Conservation (phyloP, 2,888 invertebrate species). For the Cantharis flavilabris region DNA sequence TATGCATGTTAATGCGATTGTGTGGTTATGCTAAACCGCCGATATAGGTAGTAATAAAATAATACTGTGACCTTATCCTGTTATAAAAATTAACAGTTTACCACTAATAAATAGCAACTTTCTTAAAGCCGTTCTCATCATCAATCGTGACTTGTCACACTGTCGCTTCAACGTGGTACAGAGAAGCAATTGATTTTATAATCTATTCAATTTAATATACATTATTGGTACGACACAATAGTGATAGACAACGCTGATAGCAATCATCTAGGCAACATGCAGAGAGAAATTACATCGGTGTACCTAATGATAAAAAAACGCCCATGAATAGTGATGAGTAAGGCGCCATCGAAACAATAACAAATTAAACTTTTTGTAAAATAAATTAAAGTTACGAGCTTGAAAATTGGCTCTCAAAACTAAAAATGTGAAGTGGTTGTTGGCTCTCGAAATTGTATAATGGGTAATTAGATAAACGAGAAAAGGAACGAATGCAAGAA, state of each 20-base stretch:
- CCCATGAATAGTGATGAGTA: conserved; percentile 11
- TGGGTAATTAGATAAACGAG: background rate
- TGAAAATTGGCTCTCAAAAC: background rate
- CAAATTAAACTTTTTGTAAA: conserved; percentile 1
- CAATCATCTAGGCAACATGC: conserved; percentile 46
- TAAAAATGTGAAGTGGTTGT: background rate
- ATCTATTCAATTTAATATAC: conserved; percentile 58
- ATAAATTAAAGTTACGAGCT: background rate
- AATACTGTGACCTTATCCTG: conserved; percentile 40
- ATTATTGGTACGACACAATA: conserved; percentile 57
- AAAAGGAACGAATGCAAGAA: conserved; percentile 35
- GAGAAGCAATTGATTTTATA: conserved; percentile 56
- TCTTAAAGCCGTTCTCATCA: conserved; percentile 13
- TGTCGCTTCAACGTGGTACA: conserved; percentile 49
- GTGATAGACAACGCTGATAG: conserved; percentile 55
- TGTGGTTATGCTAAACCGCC: background rate
- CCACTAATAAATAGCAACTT: conserved; percentile 41
- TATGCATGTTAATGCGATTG: background rate
- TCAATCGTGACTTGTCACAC: conserved; percentile 32
- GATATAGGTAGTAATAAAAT: conserved; percentile 3
- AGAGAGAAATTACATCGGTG: conserved; percentile 44
- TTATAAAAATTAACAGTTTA: conserved; percentile 33
- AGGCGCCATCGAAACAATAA: conserved; percentile 3
- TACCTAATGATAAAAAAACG: conserved; percentile 5
- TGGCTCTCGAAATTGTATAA: background rate